Evolutionary conservation across 1,140 invertebrate species (phyloP), one percentile per base, ranked within the genome.

Genomic region (Amyelois transitella): DNA sequence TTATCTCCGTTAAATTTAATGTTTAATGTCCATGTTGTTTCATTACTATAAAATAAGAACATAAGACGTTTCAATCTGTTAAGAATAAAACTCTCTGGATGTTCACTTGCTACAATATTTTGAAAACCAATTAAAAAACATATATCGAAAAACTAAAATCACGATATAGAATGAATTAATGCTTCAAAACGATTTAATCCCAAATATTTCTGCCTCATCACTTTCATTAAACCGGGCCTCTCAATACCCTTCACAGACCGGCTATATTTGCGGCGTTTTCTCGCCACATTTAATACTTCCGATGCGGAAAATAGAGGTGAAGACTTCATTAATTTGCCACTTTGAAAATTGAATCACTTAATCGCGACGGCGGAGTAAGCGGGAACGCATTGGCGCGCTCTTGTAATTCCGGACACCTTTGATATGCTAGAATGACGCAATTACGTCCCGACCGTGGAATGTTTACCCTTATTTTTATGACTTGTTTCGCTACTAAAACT

Each of bases 311-410:
- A 71, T 67, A 70, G 55, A 69, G 64, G 62, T 44, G 47, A 75
- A 64, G 57, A 69, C 67, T 74, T 72, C 69, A 78, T 75, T 75
- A 70, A 75, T 68, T 60, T 77, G 68, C 65, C 69, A 75, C 65
- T 75, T 72, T 58, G 70, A 75, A 77, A 80, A 84, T 81, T 80
- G 75, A 78, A 80, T 75, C 77, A 72, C 67, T 84, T 78, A 77
- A 78, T 81, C 70, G 70, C 56, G 59, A 64, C 64, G 60, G 62
- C 60, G 64, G 62, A 66, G 66, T 65, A 50, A 75, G 68, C 64
- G 67, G 67, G 70, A 72, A 80, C 70, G 72, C 72, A 80, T 77
- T 71, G 70, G 68, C 69, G 64, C 67, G 53, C 65, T 66, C 58
- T 58, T 59, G 65, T 73, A 75, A 81, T 77, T 72, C 64, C 65